phyloP scores from a whole-genome alignment of 2,888 invertebrate species.

The Masnerella sp. region DNA sequence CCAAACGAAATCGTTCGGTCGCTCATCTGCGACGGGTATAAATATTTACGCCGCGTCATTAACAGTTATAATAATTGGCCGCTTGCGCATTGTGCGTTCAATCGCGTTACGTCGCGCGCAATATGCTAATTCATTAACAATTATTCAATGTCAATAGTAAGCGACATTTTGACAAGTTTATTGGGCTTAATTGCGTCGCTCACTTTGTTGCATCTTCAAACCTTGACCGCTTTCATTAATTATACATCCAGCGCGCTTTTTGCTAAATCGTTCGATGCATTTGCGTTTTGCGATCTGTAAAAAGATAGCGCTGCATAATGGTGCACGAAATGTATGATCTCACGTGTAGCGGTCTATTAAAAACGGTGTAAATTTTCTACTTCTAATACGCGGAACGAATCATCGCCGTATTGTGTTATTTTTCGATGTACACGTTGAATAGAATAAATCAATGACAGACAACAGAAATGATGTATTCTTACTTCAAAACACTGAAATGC shows the following conservation, averaged over 20 bases:
- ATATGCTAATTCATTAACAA: constrained; percentile 41
- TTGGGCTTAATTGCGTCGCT: constrained; percentile 49
- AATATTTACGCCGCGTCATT: constrained; percentile 38
- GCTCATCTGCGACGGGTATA: constrained; percentile 58
- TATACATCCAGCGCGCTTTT: constrained; percentile 15
- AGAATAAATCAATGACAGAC: too few species aligned
- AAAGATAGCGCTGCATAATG: neutral
- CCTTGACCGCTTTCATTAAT: constrained; percentile 46
- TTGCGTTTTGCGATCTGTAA: neutral
- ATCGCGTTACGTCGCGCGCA: constrained; percentile 11
- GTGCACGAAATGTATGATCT: too few species aligned
- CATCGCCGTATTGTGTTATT: too few species aligned
- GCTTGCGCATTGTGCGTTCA: constrained; percentile 38
- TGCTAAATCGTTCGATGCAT: neutral
- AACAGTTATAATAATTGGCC: constrained; percentile 40
- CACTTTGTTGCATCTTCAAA: constrained; percentile 31
- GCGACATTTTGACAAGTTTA: constrained; percentile 54
- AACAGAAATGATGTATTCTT: too few species aligned
- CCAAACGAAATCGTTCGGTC: constrained; percentile 56
- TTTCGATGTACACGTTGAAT: too few species aligned
- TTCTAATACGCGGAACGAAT: too few species aligned
- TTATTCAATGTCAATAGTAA: constrained; percentile 53
- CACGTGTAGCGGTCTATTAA: too few species aligned
- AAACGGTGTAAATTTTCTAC: too few species aligned
- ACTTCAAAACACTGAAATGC: too few species aligned